Evolutionary conservation across 2,797 vertebrate genomes (phyloP).

Genomic region (Sebastolobus alascanus): DNA sequence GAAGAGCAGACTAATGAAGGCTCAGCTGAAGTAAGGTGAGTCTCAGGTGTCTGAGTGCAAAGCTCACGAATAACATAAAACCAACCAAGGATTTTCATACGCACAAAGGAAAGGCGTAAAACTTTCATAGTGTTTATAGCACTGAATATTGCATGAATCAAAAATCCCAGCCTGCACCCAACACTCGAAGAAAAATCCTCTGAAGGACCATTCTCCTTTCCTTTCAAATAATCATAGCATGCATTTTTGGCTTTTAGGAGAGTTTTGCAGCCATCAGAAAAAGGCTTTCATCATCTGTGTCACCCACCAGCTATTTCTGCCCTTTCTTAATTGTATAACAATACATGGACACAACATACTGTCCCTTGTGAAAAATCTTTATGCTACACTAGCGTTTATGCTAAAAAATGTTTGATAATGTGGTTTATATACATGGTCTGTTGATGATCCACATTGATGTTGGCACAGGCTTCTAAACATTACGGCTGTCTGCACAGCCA

Average conservation of each 20-base stretch:
- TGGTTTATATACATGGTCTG: slow-evolving; percentile 9
- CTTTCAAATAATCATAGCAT: slow-evolving; percentile 31
- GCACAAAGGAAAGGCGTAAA: neutral
- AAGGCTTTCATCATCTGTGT: slow-evolving; percentile 49
- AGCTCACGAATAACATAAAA: slow-evolving; percentile 7
- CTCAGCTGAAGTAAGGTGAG: neutral
- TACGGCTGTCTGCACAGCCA: neutral
- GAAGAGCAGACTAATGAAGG: neutral
- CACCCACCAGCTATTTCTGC: neutral
- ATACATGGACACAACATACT: neutral
- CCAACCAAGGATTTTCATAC: neutral
- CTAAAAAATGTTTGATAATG: neutral
- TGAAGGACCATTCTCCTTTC: slow-evolving; percentile 14
- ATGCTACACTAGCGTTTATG: neutral
- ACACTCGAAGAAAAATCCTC: slow-evolving; percentile 4
- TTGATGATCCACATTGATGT: slow-evolving; percentile 3
- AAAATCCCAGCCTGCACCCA: slow-evolving; percentile 1
- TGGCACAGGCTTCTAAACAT: neutral
- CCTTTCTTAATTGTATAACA: slow-evolving; percentile 7
- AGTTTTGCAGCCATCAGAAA: slow-evolving; percentile 17
- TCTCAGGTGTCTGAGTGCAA: neutral
- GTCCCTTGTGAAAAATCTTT: slow-evolving; percentile 5
- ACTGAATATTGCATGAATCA: slow-evolving; percentile 18
- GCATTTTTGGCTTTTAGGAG: slow-evolving; percentile 35
- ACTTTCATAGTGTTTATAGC: neutral